phyloP scores from a whole-genome alignment of 2,888 invertebrate species.

The Lydus trimaculatus region DNA sequence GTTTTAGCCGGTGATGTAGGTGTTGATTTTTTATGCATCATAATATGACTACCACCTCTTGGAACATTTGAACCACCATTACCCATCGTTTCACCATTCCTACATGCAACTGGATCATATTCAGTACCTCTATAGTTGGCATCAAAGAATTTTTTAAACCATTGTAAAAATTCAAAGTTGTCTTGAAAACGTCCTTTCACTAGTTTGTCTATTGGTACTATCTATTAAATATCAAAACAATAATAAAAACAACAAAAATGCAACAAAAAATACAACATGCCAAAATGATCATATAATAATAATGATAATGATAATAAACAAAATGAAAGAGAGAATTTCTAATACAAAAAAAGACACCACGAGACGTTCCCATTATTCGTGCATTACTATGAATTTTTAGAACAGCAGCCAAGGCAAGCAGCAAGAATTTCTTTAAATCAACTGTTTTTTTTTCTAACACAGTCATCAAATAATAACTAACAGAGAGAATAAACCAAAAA shows the following conservation, averaged over 20 bases:
- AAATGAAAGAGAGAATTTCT: conserved; percentile 17
- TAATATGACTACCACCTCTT: conserved; percentile 59
- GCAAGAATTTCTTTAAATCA: conserved; percentile 9
- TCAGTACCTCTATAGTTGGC: conserved; percentile 96
- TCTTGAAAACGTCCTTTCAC: conserved; percentile 99
- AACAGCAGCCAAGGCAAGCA: conserved; percentile 34
- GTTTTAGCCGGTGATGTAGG: conserved; percentile 42
- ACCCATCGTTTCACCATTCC: conserved; percentile 88
- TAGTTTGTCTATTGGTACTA: conserved; percentile 92
- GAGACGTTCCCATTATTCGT: background rate
- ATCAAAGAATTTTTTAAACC: conserved; percentile 99
- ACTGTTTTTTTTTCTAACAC: background rate
- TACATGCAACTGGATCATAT: conserved; percentile 88
- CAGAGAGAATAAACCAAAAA: no score
- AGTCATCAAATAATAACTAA: no score
- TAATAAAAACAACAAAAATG: conserved; percentile 46
- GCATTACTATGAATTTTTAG: background rate
- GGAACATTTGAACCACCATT: conserved; percentile 72
- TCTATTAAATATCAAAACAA: conserved; percentile 70
- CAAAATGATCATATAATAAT: conserved; percentile 23
- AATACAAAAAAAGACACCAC: background rate
- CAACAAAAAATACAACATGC: conserved; percentile 32
- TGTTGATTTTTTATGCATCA: conserved; percentile 59
- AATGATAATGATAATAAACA: conserved; percentile 25
- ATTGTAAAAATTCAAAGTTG: conserved; percentile 99